These are phyloP conservation scores for Vanessa cardui DNA, from an alignment of 2,888 invertebrate species.

Conservation along the genomic window DNA sequence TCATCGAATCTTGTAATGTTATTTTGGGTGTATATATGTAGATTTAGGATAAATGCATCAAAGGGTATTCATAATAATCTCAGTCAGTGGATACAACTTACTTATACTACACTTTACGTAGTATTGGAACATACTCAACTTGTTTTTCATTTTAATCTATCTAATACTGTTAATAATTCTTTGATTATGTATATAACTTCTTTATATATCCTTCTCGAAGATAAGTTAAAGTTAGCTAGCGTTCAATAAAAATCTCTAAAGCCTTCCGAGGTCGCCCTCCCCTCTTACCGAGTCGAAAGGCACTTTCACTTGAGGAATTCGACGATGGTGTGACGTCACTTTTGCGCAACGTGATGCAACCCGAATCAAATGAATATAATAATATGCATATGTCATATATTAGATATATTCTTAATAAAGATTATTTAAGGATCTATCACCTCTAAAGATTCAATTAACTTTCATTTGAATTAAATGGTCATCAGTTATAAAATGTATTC, in stretches of 20 bases:
- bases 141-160: too few species aligned
- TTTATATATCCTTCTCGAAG: background rate
- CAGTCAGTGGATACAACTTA: too few species aligned
- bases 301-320: conserved; percentile 79
- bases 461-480: background rate
- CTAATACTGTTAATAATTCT: too few species aligned
- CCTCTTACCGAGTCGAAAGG: conserved; percentile 66
- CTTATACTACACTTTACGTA: too few species aligned
- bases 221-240: conserved; percentile 17
- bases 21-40: too few species aligned
- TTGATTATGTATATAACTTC: too few species aligned
- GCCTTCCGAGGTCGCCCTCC: conserved; percentile 58
- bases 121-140: too few species aligned
- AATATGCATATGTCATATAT: conserved; percentile 34
- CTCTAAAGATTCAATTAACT: background rate
- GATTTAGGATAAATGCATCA: too few species aligned
- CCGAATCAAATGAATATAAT: conserved; percentile 39
- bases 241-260: conserved; percentile 24
- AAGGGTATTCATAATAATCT: too few species aligned
- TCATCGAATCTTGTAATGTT: too few species aligned
- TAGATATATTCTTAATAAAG: conserved; percentile 12
- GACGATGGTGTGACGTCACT: conserved; percentile 67
- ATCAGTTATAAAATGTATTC: background rate
- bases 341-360: conserved; percentile 79
- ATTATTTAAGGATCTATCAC: background rate